Base-by-base conservation (phyloP, 1,140 invertebrate genomes). In the Drosophila simulans region DNA sequence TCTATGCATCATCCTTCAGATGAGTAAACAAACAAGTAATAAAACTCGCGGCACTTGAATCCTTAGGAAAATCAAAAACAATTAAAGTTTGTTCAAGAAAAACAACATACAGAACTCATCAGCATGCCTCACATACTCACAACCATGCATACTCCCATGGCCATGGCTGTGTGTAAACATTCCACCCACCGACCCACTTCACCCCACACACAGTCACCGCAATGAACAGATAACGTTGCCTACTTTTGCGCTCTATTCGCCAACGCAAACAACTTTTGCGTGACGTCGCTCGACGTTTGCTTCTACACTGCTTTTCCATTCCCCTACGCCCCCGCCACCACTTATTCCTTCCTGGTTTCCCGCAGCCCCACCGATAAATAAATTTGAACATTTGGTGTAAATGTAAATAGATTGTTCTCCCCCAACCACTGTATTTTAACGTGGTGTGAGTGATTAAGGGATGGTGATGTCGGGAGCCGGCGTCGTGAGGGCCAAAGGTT, bases 361-460 rank as follows among this genome's bases (percentile, higher is more conserved):
- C 27, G 11, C 17, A 48, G 57, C 80, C 34, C 60, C 65, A 75
- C 77, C 83, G 83, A 88, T 88, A 88, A 89, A 82, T 88, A 88
- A 89, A 88, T 88, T 88, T 88, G 83, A 88, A 89, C 83, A 88
- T 88, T 88, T 88, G 84, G 83, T 89, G 83, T 89, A 88, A 88
- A 88, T 88, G 84, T 89, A 88, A 88, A 88, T 88, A 88, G 84
- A 88, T 88, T 88, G 55, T 72, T 57, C 53, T 49, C 48, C 40
- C 40, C 40, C 58, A 22, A 59, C 8, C 12, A 45, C n/a, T 65
- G 10, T 13, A 15, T 39, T 25, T 13, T 4, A 27, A 39, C 22
- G 31, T 43, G 43, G 53, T 70, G 54, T 72, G 59, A 59, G 74
- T 86, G 82, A 88, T 86, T 88, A 86, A 86, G 77, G 83, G 75